Percentiles rank a stretch among this genome's conserved stretches.
phyloP scores from a whole-genome alignment of 2,888 invertebrate species.

The Cataglyphis cursor region DNA sequence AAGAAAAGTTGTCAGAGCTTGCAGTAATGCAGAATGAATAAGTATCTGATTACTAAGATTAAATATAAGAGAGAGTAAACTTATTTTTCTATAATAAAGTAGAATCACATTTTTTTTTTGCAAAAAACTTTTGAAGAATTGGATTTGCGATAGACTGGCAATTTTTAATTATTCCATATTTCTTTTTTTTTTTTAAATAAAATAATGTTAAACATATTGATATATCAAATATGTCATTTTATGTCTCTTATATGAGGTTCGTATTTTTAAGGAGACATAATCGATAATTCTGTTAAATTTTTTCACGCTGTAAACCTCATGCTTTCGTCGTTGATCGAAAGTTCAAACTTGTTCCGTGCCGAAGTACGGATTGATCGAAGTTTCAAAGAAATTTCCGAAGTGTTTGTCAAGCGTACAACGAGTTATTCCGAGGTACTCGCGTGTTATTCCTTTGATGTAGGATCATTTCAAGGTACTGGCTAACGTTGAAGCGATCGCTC shows the following conservation, averaged over 20 bases:
- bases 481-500: conserved; percentile 22
- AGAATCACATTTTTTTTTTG: background rate
- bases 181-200: background rate
- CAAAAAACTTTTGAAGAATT: background rate
- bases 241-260: no score
- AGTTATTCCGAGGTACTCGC: conserved; percentile 42
- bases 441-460: conserved; percentile 48
- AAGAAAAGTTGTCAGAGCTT: background rate
- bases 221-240: background rate
- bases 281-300: conserved; percentile 36
- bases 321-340: conserved; percentile 41
- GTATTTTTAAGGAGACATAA: conserved; percentile 20
- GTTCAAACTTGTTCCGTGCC: conserved; percentile 33
- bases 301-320: conserved; percentile 6
- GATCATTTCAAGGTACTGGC: conserved; percentile 22
- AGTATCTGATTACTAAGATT: background rate
- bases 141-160: background rate
- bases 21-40: background rate
- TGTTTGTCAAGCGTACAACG: conserved; percentile 51
- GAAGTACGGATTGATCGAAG: conserved; percentile 38
- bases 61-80: background rate
- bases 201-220: background rate
- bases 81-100: background rate
- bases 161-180: background rate
- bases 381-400: conserved; percentile 52